phyloP scores from a whole-genome alignment of 2,797 vertebrate genomes.

The Gymnodraco acuticeps region DNA sequence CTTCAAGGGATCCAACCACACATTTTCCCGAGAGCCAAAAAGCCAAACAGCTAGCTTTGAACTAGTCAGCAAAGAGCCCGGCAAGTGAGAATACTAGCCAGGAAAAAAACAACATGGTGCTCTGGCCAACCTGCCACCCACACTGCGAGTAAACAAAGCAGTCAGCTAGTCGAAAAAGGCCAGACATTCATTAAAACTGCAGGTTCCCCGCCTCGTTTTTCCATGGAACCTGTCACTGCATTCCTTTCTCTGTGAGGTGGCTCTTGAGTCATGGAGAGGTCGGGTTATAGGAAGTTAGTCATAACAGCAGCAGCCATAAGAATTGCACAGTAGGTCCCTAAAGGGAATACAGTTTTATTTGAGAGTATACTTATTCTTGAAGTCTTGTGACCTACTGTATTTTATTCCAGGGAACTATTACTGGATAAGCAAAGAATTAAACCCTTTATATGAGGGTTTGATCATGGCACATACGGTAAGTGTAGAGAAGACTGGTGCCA shows the following conservation, averaged over 20 bases:
- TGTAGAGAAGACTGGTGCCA: neutral
- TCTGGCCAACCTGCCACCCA: constrained; percentile 55
- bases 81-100: constrained; percentile 31
- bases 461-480: neutral
- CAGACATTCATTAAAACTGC: constrained; percentile 62
- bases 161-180: constrained; percentile 39
- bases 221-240: constrained; percentile 76
- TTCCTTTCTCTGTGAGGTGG: constrained; percentile 73
- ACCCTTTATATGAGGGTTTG: neutral
- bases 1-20: constrained; percentile 5
- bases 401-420: constrained; percentile 26
- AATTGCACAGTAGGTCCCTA: constrained; percentile 34
- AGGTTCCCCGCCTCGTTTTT: constrained; percentile 65
- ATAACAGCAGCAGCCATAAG: constrained; percentile 58
- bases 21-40: constrained; percentile 15
- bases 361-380: constrained; percentile 20
- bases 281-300: constrained; percentile 72
- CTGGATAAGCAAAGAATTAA: neutral
- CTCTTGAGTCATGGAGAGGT: constrained; percentile 71
- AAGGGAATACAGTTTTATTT: constrained; percentile 26
- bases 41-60: constrained; percentile 9
- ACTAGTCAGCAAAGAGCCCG: constrained; percentile 21
- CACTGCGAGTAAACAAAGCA: constrained; percentile 49
- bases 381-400: constrained; percentile 10
- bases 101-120: constrained; percentile 23